phyloP scores from a whole-genome alignment of 2,113 vertebrate species.

The Dromas ardeola region DNA sequence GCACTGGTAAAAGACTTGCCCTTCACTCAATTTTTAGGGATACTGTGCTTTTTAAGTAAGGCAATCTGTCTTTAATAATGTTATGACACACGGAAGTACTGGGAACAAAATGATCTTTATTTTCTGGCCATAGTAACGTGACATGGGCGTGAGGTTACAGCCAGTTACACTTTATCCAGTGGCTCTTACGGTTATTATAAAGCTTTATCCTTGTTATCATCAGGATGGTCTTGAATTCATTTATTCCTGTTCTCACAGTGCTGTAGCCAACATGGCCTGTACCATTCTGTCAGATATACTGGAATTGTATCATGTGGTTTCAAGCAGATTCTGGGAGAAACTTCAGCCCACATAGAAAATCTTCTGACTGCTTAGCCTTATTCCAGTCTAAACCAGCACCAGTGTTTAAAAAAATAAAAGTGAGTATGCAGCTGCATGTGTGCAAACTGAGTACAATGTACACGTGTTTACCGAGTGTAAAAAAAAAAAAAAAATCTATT shows the following conservation, averaged over 20 bases:
- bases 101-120: background rate
- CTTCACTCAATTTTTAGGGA: background rate
- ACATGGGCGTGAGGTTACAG: background rate
- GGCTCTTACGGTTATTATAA: background rate
- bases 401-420: background rate
- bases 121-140: background rate
- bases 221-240: background rate
- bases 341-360: background rate
- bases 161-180: conserved; percentile 17
- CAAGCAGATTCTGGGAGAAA: background rate
- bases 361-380: background rate
- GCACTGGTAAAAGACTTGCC: background rate
- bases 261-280: background rate
- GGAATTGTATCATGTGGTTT: background rate
- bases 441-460: background rate
- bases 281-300: background rate
- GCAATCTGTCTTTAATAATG: background rate
- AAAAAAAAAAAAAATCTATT: background rate
- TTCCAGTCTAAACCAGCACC: background rate
- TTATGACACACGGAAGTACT: background rate
- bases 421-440: background rate
- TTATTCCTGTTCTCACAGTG: background rate
- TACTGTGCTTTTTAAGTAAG: background rate
- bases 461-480: background rate
- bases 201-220: conserved; percentile 1